A percentile compares a stretch with the other conserved stretches of the same genome.
Evolutionary conservation across 53 echinoderm and acorn worm genomes (phyloP).

Genomic region (Astropecten irregularis): DNA sequence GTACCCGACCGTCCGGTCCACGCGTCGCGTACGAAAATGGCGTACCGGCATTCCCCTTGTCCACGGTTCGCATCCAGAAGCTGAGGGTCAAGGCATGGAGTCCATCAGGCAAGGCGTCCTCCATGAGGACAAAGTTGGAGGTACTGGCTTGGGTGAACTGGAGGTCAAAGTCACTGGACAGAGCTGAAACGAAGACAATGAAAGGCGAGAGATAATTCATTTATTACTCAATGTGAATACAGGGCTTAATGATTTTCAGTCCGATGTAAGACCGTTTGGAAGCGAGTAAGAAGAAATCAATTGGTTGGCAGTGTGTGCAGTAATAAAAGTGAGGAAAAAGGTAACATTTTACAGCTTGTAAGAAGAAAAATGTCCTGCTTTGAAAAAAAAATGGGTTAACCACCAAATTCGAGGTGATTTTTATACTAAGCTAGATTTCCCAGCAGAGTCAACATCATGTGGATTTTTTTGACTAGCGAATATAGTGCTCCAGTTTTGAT

Average conservation of each 20-base stretch:
- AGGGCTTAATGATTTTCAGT: no score
- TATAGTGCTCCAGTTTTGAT: no score
- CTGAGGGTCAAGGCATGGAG: conserved; percentile 71
- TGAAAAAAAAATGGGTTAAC: not conserved
- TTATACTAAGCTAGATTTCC: no score
- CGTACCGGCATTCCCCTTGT: conserved; percentile 59
- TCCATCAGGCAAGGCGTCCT: conserved; percentile 42
- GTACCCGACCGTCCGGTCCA: conserved; percentile 21
- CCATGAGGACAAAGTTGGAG: conserved; percentile 57
- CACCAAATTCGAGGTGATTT: no score
- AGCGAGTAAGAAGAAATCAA: no score
- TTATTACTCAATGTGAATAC: no score
- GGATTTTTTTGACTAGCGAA: no score
- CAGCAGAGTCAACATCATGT: no score
- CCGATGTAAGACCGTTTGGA: no score
- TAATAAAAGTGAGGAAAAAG: no score
- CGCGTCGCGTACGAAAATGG: conserved; percentile 74
- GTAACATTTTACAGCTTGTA: no score
- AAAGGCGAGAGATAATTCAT: not conserved
- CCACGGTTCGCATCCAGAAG: conserved; percentile 81
- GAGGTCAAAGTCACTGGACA: conserved; percentile 71
- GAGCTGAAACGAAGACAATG: conserved; percentile 26
- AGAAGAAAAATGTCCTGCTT: not conserved
- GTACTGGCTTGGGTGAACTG: conserved; percentile 42
- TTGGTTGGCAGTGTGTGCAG: no score